Conservation (phyloP, 2,888 invertebrate species). For the Seladonia tumulorum region DNA sequence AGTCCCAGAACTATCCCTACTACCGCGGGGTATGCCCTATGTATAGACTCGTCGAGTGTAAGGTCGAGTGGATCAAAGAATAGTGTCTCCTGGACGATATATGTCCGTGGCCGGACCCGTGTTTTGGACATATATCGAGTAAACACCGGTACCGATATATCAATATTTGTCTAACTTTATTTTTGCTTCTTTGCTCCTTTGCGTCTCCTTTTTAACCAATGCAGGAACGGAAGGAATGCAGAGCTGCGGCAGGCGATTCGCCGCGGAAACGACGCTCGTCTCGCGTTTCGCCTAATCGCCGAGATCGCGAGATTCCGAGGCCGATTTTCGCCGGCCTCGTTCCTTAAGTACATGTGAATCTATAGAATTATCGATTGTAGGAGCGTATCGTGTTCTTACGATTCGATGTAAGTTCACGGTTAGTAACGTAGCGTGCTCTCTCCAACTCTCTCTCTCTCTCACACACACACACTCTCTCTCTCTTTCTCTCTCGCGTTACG, state of each 20-base stretch:
- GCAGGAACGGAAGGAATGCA: not conserved
- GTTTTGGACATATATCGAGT: too few relatives aligned
- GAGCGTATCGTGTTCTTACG: conserved; percentile 46
- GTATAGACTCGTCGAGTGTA: too few relatives aligned
- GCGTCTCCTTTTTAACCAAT: not conserved
- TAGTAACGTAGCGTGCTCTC: conserved; percentile 68
- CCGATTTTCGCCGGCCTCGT: conserved; percentile 22
- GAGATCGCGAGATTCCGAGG: conserved; percentile 17
- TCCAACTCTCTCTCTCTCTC: conserved; percentile 43
- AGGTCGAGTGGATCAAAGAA: too few relatives aligned
- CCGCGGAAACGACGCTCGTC: not conserved
- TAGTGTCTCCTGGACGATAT: too few relatives aligned
- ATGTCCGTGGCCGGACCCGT: too few relatives aligned
- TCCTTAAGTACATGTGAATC: conserved; percentile 63
- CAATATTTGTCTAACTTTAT: not conserved
- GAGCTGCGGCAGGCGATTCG: not conserved
- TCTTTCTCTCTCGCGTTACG: conserved; percentile 58
- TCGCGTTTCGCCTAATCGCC: conserved; percentile 6
- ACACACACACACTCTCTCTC: conserved; percentile 43
- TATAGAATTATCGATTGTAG: conserved; percentile 44
- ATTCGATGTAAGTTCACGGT: conserved; percentile 51
- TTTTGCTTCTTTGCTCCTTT: not conserved
- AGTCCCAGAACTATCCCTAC: too few relatives aligned
- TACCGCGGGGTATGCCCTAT: too few relatives aligned
- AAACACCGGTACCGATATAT: not conserved